These are phyloP conservation scores for Taenaris catops DNA, from an alignment of 2,888 invertebrate species.

Conservation along the genomic window DNA sequence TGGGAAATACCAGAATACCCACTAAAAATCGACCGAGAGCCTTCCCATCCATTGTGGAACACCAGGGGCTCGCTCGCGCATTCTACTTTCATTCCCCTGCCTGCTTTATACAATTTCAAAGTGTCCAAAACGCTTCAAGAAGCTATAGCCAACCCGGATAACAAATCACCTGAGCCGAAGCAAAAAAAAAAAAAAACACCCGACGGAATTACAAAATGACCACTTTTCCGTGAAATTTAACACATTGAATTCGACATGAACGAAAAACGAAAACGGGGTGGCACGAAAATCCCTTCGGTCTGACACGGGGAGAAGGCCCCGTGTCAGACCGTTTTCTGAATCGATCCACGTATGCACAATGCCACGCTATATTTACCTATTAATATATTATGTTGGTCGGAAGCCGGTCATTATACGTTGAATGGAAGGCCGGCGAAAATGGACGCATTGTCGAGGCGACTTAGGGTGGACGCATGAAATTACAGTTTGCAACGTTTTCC, in stretches of 20 bases:
- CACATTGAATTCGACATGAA: conserved; percentile 45
- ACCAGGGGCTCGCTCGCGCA: too few species aligned
- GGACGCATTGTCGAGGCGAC: conserved; percentile 40
- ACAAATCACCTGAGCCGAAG: conserved; percentile 28
- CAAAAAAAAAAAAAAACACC: conserved; percentile 39
- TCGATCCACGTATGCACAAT: conserved; percentile 43
- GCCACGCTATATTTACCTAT: conserved; percentile 49
- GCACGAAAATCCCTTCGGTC: conserved; percentile 57
- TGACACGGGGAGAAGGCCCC: too few species aligned
- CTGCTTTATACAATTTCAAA: background rate
- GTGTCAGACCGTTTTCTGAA: conserved; percentile 55
- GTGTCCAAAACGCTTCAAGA: conserved; percentile 1
- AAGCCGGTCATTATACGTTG: conserved; percentile 55
- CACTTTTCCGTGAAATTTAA: conserved; percentile 71
- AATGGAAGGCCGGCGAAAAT: conserved; percentile 39
- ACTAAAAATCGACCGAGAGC: too few species aligned
- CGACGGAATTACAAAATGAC: conserved; percentile 53
- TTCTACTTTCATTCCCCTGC: too few species aligned
- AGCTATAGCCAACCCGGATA: conserved; percentile 8
- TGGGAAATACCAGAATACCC: too few species aligned
- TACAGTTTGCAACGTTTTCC: conserved; percentile 30
- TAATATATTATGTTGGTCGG: conserved; percentile 46
- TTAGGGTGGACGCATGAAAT: conserved; percentile 42
- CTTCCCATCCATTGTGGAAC: too few species aligned
- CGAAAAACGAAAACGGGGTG: conserved; percentile 49